These are phyloP conservation scores for Erethizon dorsatum DNA, from an alignment of 2,797 vertebrate species.

Conservation along the genomic window DNA sequence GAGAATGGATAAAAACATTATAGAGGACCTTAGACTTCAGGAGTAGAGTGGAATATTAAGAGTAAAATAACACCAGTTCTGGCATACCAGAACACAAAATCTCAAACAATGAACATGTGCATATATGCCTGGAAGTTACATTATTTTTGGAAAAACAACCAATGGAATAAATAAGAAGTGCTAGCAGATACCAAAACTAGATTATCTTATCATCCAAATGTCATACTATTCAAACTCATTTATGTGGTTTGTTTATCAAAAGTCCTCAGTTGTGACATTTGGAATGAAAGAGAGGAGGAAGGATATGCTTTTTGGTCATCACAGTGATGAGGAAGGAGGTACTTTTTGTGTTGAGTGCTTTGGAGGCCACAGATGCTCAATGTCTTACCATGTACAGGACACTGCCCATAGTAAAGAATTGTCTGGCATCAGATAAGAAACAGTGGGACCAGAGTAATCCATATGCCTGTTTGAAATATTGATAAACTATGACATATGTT, in stretches of 20 bases:
- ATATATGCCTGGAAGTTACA: not conserved
- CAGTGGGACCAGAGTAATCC: not conserved
- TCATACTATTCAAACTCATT: not conserved
- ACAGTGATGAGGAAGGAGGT: not conserved
- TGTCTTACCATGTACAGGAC: not conserved
- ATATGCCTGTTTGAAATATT: not conserved
- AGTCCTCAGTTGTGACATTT: not conserved
- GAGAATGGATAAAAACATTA: not conserved
- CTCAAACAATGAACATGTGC: not conserved
- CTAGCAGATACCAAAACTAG: not conserved
- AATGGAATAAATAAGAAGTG: not conserved
- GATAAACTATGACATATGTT: not conserved
- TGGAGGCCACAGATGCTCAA: not conserved
- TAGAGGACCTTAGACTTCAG: not conserved
- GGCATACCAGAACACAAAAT: not conserved
- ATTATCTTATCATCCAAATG: conserved; percentile 35
- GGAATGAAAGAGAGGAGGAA: not conserved
- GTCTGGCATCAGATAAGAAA: not conserved
- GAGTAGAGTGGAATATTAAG: not conserved
- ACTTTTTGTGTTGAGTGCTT: not conserved
- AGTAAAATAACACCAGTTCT: not conserved
- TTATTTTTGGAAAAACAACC: conserved; percentile 10
- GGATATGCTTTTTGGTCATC: not conserved
- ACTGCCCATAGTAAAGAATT: not conserved
- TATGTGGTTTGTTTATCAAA: not conserved